Evolutionary conservation across 2,888 invertebrate genomes (phyloP).

Genomic region (Isotomurus palustris): DNA sequence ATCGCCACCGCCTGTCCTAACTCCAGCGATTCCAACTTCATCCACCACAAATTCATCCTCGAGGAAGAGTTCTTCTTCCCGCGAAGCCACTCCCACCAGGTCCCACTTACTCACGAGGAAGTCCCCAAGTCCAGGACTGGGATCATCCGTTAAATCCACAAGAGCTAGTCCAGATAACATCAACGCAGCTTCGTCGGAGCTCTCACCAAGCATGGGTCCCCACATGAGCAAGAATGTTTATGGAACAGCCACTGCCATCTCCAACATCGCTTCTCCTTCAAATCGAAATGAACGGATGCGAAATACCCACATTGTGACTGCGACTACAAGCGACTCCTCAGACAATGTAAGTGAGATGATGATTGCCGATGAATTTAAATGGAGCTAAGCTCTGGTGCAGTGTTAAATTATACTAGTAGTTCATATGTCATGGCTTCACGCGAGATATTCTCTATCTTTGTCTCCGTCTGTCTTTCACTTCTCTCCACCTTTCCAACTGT

Average conservation of each 20-base stretch:
- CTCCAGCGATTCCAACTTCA: not conserved
- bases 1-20: constrained; percentile 9
- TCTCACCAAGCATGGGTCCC: constrained; percentile 39
- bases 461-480: too few relatives aligned
- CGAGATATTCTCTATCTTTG: too few relatives aligned
- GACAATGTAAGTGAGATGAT: constrained; percentile 45
- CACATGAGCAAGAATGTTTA: constrained; percentile 38
- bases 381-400: too few relatives aligned
- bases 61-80: constrained; percentile 7
- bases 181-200: too few relatives aligned
- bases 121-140: not conserved
- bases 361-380: too few relatives aligned
- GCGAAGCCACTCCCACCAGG: constrained; percentile 13
- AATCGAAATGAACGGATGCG: constrained; percentile 29
- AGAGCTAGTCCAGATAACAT: constrained; percentile 26
- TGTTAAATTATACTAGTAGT: too few relatives aligned
- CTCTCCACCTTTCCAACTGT: too few relatives aligned
- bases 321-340: constrained; percentile 38
- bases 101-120: constrained; percentile 7
- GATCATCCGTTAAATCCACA: not conserved
- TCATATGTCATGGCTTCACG: too few relatives aligned
- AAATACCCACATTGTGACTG: constrained; percentile 23
- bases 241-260: constrained; percentile 9
- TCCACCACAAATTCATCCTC: constrained; percentile 19
- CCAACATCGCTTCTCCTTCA: constrained; percentile 11